A percentile compares a stretch with the other conserved stretches of the same genome.
These are phyloP conservation scores for Mirounga angustirostris DNA, from an alignment of 2,113 vertebrate genomes.

Conservation along the genomic window DNA sequence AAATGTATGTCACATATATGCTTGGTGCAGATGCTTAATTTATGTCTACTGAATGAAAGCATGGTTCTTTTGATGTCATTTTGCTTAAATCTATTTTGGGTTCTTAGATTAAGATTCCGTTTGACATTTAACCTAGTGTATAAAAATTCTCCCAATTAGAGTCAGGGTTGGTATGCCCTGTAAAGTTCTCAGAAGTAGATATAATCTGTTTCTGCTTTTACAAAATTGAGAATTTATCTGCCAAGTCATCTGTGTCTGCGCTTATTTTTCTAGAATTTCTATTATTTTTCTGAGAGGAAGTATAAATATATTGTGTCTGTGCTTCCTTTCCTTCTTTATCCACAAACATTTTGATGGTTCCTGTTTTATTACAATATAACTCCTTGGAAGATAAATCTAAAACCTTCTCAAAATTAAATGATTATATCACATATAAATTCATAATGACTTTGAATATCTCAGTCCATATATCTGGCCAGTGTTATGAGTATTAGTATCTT, in stretches of 20 bases:
- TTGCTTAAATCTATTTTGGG: neutral
- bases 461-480: neutral
- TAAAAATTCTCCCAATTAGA: slow-evolving; percentile 20
- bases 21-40: neutral
- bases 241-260: neutral
- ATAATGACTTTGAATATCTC: slow-evolving; percentile 29
- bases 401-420: slow-evolving; percentile 23
- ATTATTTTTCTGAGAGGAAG: slow-evolving; percentile 7
- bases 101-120: slow-evolving; percentile 21
- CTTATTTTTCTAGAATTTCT: slow-evolving; percentile 23
- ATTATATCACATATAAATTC: neutral
- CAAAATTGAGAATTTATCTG: slow-evolving; percentile 20
- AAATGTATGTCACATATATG: neutral
- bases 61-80: neutral
- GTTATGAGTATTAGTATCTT: neutral
- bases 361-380: neutral
- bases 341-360: neutral
- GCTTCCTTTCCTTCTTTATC: neutral
- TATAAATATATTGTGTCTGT: neutral
- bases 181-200: neutral
- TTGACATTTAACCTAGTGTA: neutral
- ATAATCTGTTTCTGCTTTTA: neutral
- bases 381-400: neutral
- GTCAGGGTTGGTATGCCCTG: neutral
- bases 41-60: neutral